These are phyloP conservation scores for Cariama cristata DNA, from an alignment of 2,113 vertebrate genomes.

Conservation along the genomic window DNA sequence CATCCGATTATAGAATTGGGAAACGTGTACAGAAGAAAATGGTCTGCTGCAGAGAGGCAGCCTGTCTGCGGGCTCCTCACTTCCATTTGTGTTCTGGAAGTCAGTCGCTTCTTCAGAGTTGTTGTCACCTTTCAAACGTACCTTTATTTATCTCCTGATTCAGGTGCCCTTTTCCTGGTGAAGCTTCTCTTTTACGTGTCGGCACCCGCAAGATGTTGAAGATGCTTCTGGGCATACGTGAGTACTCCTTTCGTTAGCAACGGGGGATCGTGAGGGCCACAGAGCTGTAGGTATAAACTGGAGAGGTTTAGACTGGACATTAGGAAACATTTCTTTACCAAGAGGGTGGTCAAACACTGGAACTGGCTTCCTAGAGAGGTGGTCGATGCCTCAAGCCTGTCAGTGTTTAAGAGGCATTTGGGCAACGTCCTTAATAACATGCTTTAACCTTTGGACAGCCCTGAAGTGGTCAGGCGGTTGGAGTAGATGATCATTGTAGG, in stretches of 20 bases:
- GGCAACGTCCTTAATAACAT: neutral
- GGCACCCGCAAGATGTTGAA: neutral
- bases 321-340: neutral
- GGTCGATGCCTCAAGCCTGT: neutral
- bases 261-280: neutral
- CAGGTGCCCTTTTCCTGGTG: neutral
- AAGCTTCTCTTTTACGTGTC: neutral
- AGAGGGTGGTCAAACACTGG: neutral
- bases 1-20: neutral
- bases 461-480: neutral
- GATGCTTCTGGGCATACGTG: accelerated
- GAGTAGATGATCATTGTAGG: neutral
- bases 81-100: neutral
- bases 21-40: neutral
- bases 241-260: neutral
- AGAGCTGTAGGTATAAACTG: neutral
- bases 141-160: neutral
- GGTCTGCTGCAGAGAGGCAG: neutral
- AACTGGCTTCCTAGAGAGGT: neutral
- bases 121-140: neutral
- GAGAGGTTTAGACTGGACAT: neutral
- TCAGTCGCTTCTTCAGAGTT: neutral
- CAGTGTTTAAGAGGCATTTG: neutral
- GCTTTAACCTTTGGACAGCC: neutral
- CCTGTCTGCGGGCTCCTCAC: accelerated